Evolutionary conservation across 2,113 vertebrate species (phyloP), one percentile per base, ranked within the genome.

Genomic region (Galeopterus variegatus): DNA sequence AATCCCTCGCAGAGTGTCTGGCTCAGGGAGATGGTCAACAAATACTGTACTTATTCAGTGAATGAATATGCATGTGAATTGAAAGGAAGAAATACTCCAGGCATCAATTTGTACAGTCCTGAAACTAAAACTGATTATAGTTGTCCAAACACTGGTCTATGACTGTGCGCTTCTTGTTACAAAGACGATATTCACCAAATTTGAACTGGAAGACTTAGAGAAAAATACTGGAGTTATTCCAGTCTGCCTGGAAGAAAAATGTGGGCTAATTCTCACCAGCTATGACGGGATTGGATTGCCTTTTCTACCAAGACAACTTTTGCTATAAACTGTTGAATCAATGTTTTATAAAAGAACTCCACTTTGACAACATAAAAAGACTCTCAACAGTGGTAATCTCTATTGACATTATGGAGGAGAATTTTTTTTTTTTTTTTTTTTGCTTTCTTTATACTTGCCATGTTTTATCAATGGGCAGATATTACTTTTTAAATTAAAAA

Each of bases 1-100:
- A 41, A 24, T 17, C 65, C 7, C 1, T 10, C 1, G 62, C 1
- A 2, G 6, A 18, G 33, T 0, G 50, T 52, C 79, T 8, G 10
- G 45, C 6, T 0, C 28, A 3, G 0, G 73, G 3, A 28, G 52
- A 48, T 14, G 19, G 3, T 33, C 24, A 52, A 41, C 52, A 31
- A 14, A 45, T 60, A 31, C 33, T 41, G n/a, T 60, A 31, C 33
- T 41, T 73, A 73, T 4, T n/a, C 70, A 31, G 1, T 54, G 62
- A 36, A 18, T 52, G 67, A 62, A 31, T 36, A 19, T 28, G 28
- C 48, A 48, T 45, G 15, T 67, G 5, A 67, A 45, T 45, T 45
- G 67, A 86, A 86, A 60, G 50, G 56, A 52, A 67, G 56, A 80
- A 60, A 72, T 1, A 48, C 26, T 13, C 23, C 31, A 33, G 76